Conservation (phyloP, 2,797 vertebrate species). For the Poecile montanus region DNA sequence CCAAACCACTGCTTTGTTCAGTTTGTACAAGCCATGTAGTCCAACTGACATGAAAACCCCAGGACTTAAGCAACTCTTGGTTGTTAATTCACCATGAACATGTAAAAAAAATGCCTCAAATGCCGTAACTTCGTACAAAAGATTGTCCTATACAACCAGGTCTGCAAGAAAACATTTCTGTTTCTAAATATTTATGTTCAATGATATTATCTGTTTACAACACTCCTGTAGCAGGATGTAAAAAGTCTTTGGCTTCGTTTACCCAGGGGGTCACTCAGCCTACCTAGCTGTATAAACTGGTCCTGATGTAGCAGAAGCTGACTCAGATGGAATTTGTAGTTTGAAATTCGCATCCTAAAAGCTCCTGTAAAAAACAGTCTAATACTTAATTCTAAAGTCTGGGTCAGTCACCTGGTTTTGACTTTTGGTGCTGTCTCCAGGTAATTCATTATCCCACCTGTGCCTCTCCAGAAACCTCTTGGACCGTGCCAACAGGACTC, state of each 20-base stretch:
- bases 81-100: neutral
- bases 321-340: neutral
- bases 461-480: neutral
- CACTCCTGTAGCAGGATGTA: neutral
- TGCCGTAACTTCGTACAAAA: neutral
- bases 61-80: fast-evolving
- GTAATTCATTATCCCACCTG: fast-evolving
- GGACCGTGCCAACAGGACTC: neutral
- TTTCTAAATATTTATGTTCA: neutral
- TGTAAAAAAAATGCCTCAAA: fast-evolving
- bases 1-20: neutral
- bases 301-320: neutral
- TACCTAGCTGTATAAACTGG: neutral
- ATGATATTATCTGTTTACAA: neutral
- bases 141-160: neutral
- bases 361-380: neutral
- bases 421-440: neutral
- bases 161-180: neutral
- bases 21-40: neutral
- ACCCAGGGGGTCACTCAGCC: neutral
- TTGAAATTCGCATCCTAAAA: neutral
- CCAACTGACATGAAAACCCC: neutral
- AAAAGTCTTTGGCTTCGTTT: neutral
- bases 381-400: neutral
- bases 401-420: neutral